A percentile compares a stretch with the other conserved stretches of the same genome.
These are phyloP conservation scores for Mormyrus iriodes DNA, from an alignment of 2,113 vertebrate species.

Conservation along the genomic window DNA sequence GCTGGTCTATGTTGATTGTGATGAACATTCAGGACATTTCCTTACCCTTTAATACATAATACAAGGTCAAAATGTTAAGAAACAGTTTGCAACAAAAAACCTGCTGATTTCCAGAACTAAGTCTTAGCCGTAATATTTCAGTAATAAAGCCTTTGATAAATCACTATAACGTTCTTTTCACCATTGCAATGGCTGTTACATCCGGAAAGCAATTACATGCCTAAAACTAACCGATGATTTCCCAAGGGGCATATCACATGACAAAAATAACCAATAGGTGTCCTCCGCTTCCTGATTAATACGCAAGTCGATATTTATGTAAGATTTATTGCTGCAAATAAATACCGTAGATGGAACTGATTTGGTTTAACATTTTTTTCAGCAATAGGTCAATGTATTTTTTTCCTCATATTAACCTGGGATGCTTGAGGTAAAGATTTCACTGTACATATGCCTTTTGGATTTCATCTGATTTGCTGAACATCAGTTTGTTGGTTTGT, in stretches of 20 bases:
- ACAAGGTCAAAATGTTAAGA: slow-evolving; percentile 1
- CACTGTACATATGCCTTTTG: background rate
- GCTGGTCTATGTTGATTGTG: background rate
- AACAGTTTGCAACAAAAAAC: background rate
- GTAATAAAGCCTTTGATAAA: background rate
- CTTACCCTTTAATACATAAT: background rate
- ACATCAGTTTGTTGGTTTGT: background rate
- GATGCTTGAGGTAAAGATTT: background rate
- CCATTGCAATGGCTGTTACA: background rate
- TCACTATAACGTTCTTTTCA: background rate
- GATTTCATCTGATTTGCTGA: background rate
- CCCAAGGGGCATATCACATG: background rate
- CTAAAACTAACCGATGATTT: slow-evolving; percentile 10
- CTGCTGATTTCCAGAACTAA: background rate
- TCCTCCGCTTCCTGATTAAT: background rate
- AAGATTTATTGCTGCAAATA: background rate
- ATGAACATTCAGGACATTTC: background rate
- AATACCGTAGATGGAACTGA: background rate
- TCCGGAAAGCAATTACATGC: background rate
- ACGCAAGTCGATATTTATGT: background rate
- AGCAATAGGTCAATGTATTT: background rate
- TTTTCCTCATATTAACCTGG: background rate
- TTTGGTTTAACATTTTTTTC: background rate
- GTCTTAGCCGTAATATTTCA: background rate
- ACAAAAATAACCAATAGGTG: background rate